phyloP scores from a whole-genome alignment of 2,888 invertebrate species.

The Dichetophora obliterata region DNA sequence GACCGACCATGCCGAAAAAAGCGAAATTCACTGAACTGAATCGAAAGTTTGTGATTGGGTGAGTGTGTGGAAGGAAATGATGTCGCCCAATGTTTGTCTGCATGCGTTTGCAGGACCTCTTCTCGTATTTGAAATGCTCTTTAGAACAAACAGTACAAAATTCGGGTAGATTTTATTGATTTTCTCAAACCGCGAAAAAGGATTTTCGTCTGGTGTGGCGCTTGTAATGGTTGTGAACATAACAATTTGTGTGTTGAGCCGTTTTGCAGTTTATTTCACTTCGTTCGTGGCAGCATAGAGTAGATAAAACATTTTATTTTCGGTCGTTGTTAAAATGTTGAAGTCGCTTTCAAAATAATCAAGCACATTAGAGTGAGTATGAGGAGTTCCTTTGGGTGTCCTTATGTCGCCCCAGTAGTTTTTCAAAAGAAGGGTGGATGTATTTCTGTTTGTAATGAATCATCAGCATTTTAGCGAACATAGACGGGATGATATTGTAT shows the following conservation, averaged over 20 bases:
- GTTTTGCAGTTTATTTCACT: neutral
- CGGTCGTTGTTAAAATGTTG: neutral
- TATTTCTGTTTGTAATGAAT: conserved; percentile 2
- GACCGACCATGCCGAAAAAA: no score
- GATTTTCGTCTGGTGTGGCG: neutral
- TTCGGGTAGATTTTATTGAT: conserved; percentile 36
- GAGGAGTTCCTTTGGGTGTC: neutral
- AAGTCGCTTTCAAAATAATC: neutral
- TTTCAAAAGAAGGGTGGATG: neutral
- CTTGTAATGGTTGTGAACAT: conserved; percentile 1
- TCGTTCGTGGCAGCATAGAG: neutral
- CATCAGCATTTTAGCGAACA: neutral
- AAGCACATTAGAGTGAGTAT: neutral
- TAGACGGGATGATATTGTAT: no score
- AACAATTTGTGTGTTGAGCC: conserved; percentile 12
- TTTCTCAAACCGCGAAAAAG: conserved; percentile 30
- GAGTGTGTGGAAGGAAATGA: neutral
- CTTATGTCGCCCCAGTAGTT: neutral
- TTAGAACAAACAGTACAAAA: neutral
- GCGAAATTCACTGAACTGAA: no score
- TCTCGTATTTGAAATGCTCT: neutral
- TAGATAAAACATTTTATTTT: neutral
- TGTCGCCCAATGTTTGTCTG: neutral
- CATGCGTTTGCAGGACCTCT: neutral
- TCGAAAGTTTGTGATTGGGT: neutral